Conservation (phyloP, 2,113 vertebrate species). For the Microtus ochrogaster region DNA sequence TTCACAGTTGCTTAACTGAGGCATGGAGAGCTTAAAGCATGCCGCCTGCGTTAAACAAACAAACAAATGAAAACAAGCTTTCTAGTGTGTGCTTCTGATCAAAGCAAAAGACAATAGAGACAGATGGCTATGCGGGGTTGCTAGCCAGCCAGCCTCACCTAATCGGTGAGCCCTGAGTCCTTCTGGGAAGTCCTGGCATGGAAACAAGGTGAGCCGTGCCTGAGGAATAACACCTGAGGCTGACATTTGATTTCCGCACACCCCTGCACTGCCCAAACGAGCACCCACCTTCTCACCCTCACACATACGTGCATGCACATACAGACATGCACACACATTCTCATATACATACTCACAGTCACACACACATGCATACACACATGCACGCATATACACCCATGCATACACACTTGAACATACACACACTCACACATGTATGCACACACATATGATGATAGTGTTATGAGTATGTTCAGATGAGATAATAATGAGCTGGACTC, state of each 20-base stretch:
- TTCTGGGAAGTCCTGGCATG: not conserved
- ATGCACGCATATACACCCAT: not conserved
- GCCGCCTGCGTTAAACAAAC: not conserved
- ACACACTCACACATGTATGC: not conserved
- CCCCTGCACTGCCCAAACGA: not conserved
- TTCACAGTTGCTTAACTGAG: not conserved
- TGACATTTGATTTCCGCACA: not conserved
- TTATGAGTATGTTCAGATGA: not conserved
- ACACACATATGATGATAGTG: not conserved
- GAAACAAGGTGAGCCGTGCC: not conserved
- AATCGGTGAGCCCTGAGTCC: not conserved
- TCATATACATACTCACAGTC: not conserved
- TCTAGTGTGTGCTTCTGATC: not conserved
- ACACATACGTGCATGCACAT: not conserved
- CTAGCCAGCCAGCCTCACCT: not conserved
- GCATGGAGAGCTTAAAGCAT: not conserved
- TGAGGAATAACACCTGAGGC: not conserved
- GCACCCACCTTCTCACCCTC: not conserved
- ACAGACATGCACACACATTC: not conserved
- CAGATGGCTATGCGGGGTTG: not conserved
- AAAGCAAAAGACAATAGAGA: not conserved
- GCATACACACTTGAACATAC: not conserved
- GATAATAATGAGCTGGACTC: not conserved
- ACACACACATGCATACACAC: not conserved
- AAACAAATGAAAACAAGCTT: not conserved